These are phyloP conservation scores for Anthophora plumipes DNA, from an alignment of 2,888 invertebrate genomes.

Conservation along the genomic window DNA sequence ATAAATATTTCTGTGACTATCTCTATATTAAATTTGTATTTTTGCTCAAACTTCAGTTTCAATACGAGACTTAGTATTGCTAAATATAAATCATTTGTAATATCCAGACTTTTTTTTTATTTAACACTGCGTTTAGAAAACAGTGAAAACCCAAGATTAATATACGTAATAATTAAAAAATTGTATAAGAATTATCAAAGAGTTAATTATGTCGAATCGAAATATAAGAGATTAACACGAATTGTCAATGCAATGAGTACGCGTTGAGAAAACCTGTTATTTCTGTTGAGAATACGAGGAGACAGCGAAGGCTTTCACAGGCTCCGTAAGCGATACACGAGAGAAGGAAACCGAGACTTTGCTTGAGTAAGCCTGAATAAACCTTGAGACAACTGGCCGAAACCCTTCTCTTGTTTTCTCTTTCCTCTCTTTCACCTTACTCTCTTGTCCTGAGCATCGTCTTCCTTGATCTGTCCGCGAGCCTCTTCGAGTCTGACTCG, in stretches of 20 bases:
- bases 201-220: constrained; percentile 35
- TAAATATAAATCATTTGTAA: too few species aligned
- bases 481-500: constrained; percentile 27
- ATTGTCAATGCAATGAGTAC: constrained; percentile 46
- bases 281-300: constrained; percentile 62
- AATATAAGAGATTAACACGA: constrained; percentile 36
- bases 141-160: too few species aligned
- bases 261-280: constrained; percentile 61
- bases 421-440: constrained; percentile 30
- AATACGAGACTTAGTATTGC: too few species aligned
- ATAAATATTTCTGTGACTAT: too few species aligned
- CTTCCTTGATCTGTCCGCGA: constrained; percentile 29
- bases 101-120: too few species aligned
- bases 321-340: constrained; percentile 65
- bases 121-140: too few species aligned
- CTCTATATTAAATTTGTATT: too few species aligned
- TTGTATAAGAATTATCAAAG: background rate
- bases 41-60: too few species aligned
- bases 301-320: constrained; percentile 61
- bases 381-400: constrained; percentile 65
- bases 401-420: constrained; percentile 62
- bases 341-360: constrained; percentile 69
- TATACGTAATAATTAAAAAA: background rate
- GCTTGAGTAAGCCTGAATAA: constrained; percentile 64
- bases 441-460: constrained; percentile 4